Conservation (phyloP, 1,140 invertebrate species). For the Polypedilum pembai region DNA sequence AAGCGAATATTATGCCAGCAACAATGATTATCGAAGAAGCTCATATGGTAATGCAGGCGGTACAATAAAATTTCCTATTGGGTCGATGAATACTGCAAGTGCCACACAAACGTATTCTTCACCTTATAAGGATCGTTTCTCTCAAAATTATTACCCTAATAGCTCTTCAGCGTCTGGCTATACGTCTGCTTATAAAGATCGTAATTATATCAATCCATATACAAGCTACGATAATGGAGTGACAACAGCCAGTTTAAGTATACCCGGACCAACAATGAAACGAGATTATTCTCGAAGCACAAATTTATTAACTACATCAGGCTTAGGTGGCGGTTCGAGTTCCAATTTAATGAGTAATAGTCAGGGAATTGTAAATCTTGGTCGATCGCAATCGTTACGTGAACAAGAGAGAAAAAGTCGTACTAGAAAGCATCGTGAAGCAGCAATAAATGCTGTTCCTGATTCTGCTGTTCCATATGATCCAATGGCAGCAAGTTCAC, state of each 20-base stretch:
- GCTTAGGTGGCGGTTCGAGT: constrained; percentile 35
- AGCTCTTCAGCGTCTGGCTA: constrained; percentile 32
- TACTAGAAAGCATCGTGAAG: constrained; percentile 39
- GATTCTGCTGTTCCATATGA: constrained; percentile 5
- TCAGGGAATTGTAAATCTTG: constrained; percentile 34
- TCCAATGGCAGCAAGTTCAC: constrained; percentile 35
- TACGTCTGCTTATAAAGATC: constrained; percentile 33
- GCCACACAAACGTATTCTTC: constrained; percentile 33
- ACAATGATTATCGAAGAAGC: background rate
- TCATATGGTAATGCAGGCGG: background rate
- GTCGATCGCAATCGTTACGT: constrained; percentile 40
- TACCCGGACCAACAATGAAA: constrained; percentile 30
- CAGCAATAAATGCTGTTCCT: constrained; percentile 30
- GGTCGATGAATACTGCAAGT: constrained; percentile 29
- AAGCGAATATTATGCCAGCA: background rate
- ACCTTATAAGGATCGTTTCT: constrained; percentile 33
- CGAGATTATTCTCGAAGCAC: constrained; percentile 31
- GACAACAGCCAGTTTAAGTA: constrained; percentile 41
- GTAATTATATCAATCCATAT: constrained; percentile 41
- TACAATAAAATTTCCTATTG: background rate
- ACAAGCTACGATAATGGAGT: constrained; percentile 43
- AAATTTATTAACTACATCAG: constrained; percentile 29
- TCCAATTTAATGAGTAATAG: constrained; percentile 34
- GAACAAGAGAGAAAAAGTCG: constrained; percentile 43
- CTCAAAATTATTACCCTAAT: constrained; percentile 34